phyloP scores from a whole-genome alignment of 2,113 vertebrate species.

The Microcebus murinus region DNA sequence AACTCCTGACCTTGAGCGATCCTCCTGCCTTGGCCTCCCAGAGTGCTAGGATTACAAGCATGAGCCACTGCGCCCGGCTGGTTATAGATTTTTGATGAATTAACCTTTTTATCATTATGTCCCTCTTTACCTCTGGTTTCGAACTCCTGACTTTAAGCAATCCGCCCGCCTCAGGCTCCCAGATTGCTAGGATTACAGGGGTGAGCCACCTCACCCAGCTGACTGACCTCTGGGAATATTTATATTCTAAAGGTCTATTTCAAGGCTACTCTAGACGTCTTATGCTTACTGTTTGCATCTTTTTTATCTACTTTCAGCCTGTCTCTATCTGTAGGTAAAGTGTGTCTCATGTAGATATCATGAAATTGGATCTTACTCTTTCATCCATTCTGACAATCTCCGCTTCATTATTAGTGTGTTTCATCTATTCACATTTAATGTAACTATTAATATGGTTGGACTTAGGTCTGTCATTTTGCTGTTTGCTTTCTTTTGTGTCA shows the following conservation, averaged over 20 bases:
- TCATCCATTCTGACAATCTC: not conserved
- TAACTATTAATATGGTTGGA: not conserved
- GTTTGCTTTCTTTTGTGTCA: not conserved
- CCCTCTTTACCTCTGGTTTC: not conserved
- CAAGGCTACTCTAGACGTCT: not conserved
- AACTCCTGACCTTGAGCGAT: no score
- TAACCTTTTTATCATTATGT: not conserved
- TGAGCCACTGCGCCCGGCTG: no score
- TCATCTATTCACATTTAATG: not conserved
- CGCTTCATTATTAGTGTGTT: not conserved
- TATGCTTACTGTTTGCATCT: not conserved
- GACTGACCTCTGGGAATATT: not conserved
- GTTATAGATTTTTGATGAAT: not conserved
- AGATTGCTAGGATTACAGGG: no score
- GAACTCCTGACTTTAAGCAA: no score
- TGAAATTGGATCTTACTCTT: not conserved
- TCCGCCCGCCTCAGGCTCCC: no score
- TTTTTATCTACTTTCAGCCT: not conserved
- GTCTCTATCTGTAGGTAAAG: not conserved
- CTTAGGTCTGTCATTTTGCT: not conserved
- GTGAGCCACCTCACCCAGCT: no score
- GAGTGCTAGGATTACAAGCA: no score
- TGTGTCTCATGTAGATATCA: not conserved
- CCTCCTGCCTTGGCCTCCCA: no score
- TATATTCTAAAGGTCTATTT: not conserved